Base-by-base conservation (phyloP, 2,113 vertebrate species). In the Bos javanicus region DNA sequence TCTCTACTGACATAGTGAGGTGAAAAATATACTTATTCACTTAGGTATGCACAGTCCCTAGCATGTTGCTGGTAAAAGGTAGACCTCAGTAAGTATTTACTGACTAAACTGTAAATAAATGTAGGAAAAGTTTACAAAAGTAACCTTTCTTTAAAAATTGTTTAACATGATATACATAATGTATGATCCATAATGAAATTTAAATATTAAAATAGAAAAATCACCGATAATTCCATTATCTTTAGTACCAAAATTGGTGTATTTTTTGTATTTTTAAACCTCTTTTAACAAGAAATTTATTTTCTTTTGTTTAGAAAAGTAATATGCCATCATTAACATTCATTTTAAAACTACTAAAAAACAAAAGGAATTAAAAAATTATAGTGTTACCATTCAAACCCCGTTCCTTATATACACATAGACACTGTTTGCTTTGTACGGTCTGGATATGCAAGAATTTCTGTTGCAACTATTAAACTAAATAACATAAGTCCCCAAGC, bases 241-340 rank as follows among this genome's bases (percentile, higher is more conserved):
- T 67, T 64, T 3, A 60, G 26, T 82, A 48, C n/a, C 33, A 82
- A 11, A 84, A 28, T 28, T 92, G 54, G 19, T 74, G 0, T 7
- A 48, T 33, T 60, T 97, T 89, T 76, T 30, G 28, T 25, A 92
- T 78, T 82, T 94, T 60, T 81, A 92, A 25, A 52, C 15, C 9
- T 4, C 81, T 67, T 56, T 92, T 71, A 90, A 59, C 7, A 67
- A 46, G 81, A 74, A 48, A 81, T 62, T 59, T 57, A 48, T 86
- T 97, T 89, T 23, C 25, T 91, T 87, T 90, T 87, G 26, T 86
- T 96, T 90, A 87, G 71, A 71, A 95, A 92, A 59, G 16, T 85
- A 90, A 90, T 46, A 52, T 26, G 3, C 13, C 71, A 23, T 92
- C 48, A 50, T 57, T 87, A 88, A 90, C 23, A 28, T 92, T 82